Conservation (phyloP, 2,888 invertebrate species). For the Lamellibrachia columna region DNA sequence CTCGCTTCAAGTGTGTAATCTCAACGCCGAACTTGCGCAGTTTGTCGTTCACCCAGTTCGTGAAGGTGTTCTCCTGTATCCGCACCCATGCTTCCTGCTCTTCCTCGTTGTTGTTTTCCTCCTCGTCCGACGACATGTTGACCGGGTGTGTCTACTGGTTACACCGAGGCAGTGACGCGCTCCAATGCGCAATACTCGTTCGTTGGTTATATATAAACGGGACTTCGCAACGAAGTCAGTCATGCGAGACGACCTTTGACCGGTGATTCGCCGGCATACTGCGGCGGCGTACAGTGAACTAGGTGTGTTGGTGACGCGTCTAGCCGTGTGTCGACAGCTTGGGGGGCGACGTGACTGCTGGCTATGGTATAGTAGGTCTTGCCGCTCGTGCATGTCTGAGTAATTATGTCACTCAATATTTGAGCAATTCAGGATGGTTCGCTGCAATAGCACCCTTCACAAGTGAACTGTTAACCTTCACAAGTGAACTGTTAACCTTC, state of each 20-base stretch:
- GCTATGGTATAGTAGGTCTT: background rate
- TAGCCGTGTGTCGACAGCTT: background rate
- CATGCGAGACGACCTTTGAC: background rate
- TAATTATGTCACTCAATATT: background rate
- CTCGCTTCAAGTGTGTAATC: constrained; percentile 85
- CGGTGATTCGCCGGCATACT: background rate
- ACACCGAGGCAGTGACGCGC: background rate
- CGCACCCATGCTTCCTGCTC: constrained; percentile 39
- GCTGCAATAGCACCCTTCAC: too few species aligned
- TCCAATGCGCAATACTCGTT: constrained; percentile 11
- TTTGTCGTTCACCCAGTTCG: constrained; percentile 92
- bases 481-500: too few species aligned
- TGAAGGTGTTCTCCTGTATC: constrained; percentile 85
- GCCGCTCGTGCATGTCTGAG: background rate
- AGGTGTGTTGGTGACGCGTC: background rate
- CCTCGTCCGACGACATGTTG: constrained; percentile 24
- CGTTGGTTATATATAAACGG: background rate
- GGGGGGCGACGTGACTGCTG: background rate
- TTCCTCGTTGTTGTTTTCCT: constrained; percentile 26
- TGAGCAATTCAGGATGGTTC: too few species aligned
- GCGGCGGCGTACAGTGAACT: background rate
- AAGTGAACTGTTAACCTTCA: too few species aligned
- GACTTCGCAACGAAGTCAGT: background rate
- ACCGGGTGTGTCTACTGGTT: background rate
- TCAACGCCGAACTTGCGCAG: constrained; percentile 62